Percentiles rank a stretch among this genome's conserved stretches.
phyloP scores from a whole-genome alignment of 2,888 invertebrate species.

The Drosophila bunnanda region DNA sequence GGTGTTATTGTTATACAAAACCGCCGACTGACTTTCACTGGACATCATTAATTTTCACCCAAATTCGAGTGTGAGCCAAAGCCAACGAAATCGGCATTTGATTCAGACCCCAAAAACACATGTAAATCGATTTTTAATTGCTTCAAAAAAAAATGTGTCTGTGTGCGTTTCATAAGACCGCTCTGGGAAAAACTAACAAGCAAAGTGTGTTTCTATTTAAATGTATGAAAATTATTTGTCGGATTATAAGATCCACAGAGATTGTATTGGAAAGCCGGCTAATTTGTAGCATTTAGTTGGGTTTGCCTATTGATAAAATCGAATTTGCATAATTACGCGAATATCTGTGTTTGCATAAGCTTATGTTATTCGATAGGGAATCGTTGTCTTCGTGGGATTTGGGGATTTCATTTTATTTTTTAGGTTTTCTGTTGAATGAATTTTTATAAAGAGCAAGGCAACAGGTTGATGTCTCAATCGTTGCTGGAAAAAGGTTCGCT shows the following conservation, averaged over 20 bases:
- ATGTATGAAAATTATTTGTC: constrained; percentile 58
- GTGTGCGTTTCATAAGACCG: constrained; percentile 50
- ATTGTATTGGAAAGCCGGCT: constrained; percentile 42
- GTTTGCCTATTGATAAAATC: constrained; percentile 20
- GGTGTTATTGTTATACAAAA: constrained; percentile 48
- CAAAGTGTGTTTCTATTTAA: constrained; percentile 48
- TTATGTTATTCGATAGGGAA: constrained; percentile 57
- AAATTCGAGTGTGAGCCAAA: constrained; percentile 36
- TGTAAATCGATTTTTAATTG: constrained; percentile 78
- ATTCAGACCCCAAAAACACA: constrained; percentile 28
- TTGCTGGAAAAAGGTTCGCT: constrained; percentile 8
- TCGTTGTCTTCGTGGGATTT: constrained; percentile 31
- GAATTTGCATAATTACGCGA: constrained; percentile 73
- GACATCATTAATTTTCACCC: constrained; percentile 71
- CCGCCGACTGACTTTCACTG: constrained; percentile 64
- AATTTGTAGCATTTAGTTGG: constrained; percentile 68
- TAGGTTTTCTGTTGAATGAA: constrained; percentile 39
- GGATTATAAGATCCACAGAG: constrained; percentile 27
- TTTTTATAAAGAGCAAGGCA: constrained; percentile 16
- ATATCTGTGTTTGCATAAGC: constrained; percentile 54
- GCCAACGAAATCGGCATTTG: constrained; percentile 37
- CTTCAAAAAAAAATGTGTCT: constrained; percentile 25
- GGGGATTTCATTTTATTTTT: constrained; percentile 44
- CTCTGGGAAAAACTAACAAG: constrained; percentile 35
- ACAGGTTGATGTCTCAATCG: constrained; percentile 42